Evolutionary conservation across 1,140 invertebrate species (phyloP).

Genomic region (Saxidomus purpurata): DNA sequence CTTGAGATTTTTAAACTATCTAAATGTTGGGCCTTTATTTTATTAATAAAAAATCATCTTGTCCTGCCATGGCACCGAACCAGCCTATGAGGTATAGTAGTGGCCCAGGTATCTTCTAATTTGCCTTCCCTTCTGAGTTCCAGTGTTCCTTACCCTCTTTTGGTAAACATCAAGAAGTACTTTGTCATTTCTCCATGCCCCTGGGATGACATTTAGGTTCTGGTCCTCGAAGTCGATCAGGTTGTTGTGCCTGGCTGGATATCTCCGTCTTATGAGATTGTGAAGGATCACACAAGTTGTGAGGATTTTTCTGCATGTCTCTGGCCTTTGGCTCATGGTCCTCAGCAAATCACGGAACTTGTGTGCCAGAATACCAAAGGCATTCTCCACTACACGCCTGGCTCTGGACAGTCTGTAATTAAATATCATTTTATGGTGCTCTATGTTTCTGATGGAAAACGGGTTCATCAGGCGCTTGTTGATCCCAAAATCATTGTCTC

Average conservation of each 20-base stretch:
- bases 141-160: conserved; percentile 41
- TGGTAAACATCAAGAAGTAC: conserved; percentile 54
- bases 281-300: conserved; percentile 51
- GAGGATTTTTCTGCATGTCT: too few relatives aligned
- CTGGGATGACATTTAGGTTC: conserved; percentile 52
- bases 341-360: conserved; percentile 51
- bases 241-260: conserved; percentile 58
- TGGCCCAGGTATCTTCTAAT: conserved; percentile 49
- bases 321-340: too few relatives aligned
- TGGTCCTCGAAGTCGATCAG: conserved; percentile 52
- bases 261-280: conserved; percentile 54
- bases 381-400: too few relatives aligned
- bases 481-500: conserved; percentile 66
- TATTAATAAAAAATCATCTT: background rate
- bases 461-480: conserved; percentile 74
- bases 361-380: too few relatives aligned
- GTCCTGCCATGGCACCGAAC: background rate
- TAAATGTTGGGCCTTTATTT: background rate
- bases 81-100: conserved; percentile 31
- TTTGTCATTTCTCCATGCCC: conserved; percentile 63
- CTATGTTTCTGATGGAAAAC: too few relatives aligned
- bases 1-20: too few relatives aligned
- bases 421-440: conserved; percentile 78
- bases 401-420: too few relatives aligned
- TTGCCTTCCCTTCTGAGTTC: conserved; percentile 38